Evolutionary conservation across 2,113 vertebrate genomes (phyloP).

Genomic region (Eidolon helvum): DNA sequence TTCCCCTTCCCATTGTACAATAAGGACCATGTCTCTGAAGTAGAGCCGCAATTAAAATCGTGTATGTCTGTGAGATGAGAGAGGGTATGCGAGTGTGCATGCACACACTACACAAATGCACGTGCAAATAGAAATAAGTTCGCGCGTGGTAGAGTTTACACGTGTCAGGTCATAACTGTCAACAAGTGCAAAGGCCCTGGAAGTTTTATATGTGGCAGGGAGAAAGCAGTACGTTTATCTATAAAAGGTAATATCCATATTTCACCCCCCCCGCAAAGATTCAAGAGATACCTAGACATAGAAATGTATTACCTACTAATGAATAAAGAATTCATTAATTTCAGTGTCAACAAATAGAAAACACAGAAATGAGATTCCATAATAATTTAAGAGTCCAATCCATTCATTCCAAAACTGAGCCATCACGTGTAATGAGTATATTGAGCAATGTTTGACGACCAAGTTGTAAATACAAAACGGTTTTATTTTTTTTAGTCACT

Average conservation of each 20-base stretch:
- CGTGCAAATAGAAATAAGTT: background rate
- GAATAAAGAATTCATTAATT: background rate
- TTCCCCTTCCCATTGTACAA: fast-evolving
- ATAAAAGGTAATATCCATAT: background rate
- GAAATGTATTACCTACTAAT: background rate
- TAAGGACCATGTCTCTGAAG: background rate
- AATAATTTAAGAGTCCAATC: background rate
- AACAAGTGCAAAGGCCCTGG: background rate
- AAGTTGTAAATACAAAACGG: background rate
- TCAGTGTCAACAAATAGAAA: background rate
- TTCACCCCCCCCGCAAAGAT: background rate
- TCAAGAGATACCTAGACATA: background rate
- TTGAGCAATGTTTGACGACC: background rate
- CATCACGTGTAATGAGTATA: background rate
- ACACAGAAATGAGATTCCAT: background rate
- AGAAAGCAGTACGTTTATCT: background rate
- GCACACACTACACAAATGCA: too few species aligned
- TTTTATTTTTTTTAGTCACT: background rate
- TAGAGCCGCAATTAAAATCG: background rate
- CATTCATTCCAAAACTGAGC: background rate
- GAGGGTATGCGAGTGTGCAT: fast-evolving
- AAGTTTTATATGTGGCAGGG: background rate
- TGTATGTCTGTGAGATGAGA: background rate
- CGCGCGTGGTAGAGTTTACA: background rate
- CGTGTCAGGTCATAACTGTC: background rate